These are phyloP conservation scores for Neopipo cinnamomea DNA, from an alignment of 2,113 vertebrate genomes.

Conservation along the genomic window DNA sequence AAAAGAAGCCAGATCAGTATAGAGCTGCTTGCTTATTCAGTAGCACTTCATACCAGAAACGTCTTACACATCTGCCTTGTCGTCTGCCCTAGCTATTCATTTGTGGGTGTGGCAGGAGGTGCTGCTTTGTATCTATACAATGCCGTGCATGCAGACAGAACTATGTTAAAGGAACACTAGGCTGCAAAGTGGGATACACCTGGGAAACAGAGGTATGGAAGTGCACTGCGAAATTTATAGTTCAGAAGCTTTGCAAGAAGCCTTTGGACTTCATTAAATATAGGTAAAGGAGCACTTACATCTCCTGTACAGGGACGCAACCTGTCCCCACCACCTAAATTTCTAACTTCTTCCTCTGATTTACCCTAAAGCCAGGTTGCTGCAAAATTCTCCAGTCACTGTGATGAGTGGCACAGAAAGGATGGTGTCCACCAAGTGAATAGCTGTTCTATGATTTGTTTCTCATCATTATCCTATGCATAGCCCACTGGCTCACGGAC, in stretches of 20 bases:
- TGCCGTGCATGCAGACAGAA: not conserved
- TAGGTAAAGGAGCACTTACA: not conserved
- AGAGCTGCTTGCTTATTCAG: slow-evolving; percentile 48
- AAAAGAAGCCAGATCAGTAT: slow-evolving; percentile 11
- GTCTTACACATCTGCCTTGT: slow-evolving; percentile 39
- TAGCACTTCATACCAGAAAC: slow-evolving; percentile 14
- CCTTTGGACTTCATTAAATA: not conserved
- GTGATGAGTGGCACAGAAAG: not conserved
- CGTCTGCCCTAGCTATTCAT: not conserved
- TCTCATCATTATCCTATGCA: not conserved
- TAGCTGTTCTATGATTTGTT: not conserved
- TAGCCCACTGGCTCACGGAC: not conserved
- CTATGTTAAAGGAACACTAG: not conserved
- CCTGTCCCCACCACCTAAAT: not conserved
- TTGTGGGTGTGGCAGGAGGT: not conserved
- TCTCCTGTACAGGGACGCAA: not conserved
- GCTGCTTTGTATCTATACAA: not conserved
- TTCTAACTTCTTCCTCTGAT: not conserved
- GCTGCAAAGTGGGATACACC: not conserved
- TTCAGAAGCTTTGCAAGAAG: not conserved
- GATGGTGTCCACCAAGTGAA: not conserved
- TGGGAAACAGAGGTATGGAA: not conserved
- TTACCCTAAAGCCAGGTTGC: not conserved
- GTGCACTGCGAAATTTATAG: not conserved
- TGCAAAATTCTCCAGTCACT: not conserved